Percentiles rank a stretch among this genome's conserved stretches.
phyloP scores from a whole-genome alignment of 1,140 invertebrate species.

The Oryzaephilus surinamensis region DNA sequence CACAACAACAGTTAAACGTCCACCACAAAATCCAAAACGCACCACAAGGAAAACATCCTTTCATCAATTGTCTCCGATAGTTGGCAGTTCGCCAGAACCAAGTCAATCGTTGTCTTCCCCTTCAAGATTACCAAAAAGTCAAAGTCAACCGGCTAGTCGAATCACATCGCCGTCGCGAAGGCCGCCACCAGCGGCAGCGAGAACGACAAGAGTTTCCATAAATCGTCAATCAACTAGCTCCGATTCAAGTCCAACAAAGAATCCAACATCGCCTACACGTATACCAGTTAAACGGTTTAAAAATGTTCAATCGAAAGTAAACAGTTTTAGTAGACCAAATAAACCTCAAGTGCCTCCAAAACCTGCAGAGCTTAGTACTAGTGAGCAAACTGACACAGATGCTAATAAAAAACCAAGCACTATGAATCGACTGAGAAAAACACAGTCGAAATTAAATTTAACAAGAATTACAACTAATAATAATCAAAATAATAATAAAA shows the following conservation, averaged over 20 bases:
- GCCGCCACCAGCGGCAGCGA: background rate
- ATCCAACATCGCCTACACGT: slow-evolving; percentile 20
- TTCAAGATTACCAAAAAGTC: slow-evolving; percentile 21
- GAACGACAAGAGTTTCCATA: slow-evolving; percentile 1
- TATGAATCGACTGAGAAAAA: no score
- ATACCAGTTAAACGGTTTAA: slow-evolving; percentile 25
- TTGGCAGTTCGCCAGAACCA: slow-evolving; percentile 33
- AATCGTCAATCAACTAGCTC: slow-evolving; percentile 19
- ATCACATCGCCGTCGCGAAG: slow-evolving; percentile 22
- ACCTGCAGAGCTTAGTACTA: slow-evolving; percentile 21
- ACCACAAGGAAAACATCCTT: slow-evolving; percentile 18
- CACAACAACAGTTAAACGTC: slow-evolving; percentile 21
- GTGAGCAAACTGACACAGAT: slow-evolving; percentile 16
- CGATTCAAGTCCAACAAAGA: slow-evolving; percentile 24
- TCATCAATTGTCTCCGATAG: slow-evolving; percentile 30
- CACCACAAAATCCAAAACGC: slow-evolving; percentile 4
- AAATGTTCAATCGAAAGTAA: slow-evolving; percentile 32
- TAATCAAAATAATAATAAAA: slow-evolving; percentile 19
- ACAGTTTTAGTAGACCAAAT: slow-evolving; percentile 27
- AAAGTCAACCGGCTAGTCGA: slow-evolving; percentile 28
- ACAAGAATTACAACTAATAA: slow-evolving; percentile 18
- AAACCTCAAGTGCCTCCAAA: slow-evolving; percentile 31
- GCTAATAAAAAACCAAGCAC: no score
- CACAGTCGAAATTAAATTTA: no score
- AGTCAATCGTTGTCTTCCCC: slow-evolving; percentile 34